phyloP scores from a whole-genome alignment of 2,888 invertebrate genomes.

The Meteorus colon region DNA sequence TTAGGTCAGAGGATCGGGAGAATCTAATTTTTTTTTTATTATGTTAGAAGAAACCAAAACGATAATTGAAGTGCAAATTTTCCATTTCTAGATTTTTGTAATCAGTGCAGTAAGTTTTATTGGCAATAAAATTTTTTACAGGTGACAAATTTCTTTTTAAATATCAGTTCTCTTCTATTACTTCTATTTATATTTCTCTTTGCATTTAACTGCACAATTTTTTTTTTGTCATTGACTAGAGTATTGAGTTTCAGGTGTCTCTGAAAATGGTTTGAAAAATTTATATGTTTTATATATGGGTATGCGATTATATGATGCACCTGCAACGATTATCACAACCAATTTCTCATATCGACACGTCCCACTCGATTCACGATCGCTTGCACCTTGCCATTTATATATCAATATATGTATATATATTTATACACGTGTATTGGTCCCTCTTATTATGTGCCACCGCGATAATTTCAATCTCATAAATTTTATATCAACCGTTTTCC shows the following conservation, averaged over 20 bases:
- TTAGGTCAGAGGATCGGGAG: no score
- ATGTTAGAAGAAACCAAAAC: no score
- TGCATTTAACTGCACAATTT: neutral
- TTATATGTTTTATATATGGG: neutral
- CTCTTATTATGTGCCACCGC: constrained; percentile 54
- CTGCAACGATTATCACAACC: constrained; percentile 53
- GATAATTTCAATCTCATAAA: constrained; percentile 53
- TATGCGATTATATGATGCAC: constrained; percentile 47
- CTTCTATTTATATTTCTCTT: neutral
- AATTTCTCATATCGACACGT: constrained; percentile 34
- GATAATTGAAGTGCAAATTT: no score
- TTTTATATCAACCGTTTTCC: constrained; percentile 33
- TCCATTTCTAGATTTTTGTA: no score
- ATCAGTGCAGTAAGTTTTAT: no score
- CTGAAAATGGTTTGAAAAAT: neutral
- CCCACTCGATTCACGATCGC: constrained; percentile 32
- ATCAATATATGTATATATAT: constrained; percentile 4
- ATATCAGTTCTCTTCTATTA: no score
- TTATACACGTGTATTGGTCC: constrained; percentile 43
- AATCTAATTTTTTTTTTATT: no score
- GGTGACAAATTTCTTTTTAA: no score
- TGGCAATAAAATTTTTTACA: no score
- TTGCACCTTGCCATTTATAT: constrained; percentile 54
- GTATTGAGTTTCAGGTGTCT: constrained; percentile 47
- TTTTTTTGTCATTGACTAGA: neutral